Conservation (phyloP, 2,113 vertebrate species). For the Gnathonemus echidnorhynchus region DNA sequence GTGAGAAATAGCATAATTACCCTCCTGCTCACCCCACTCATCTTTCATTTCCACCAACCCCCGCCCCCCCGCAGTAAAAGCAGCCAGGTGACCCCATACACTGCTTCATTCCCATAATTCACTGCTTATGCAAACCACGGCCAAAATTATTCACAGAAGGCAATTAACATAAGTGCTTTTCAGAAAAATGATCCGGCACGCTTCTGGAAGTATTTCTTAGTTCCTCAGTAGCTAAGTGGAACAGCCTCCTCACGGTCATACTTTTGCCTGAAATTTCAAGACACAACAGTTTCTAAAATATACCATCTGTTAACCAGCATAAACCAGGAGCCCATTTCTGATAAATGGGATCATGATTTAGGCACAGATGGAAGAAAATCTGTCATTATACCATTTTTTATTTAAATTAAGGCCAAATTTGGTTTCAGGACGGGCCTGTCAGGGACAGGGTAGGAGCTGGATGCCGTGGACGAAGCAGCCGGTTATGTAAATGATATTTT, state of each 20-base stretch:
- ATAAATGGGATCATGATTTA: neutral
- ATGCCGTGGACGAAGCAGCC: neutral
- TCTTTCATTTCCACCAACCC: neutral
- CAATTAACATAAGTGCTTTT: neutral
- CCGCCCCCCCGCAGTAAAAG: neutral
- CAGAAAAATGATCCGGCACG: neutral
- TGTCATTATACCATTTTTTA: neutral
- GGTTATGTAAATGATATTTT: neutral
- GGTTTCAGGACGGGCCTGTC: neutral
- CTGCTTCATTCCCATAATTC: neutral
- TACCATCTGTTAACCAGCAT: conserved; percentile 1
- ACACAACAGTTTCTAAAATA: neutral
- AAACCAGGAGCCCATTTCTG: neutral
- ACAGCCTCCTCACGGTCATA: neutral
- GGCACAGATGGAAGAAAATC: neutral
- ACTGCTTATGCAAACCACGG: neutral
- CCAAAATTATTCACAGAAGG: neutral
- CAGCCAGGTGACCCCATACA: neutral
- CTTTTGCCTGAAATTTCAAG: neutral
- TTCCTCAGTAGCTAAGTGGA: neutral
- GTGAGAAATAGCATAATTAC: neutral
- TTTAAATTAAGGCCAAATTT: neutral
- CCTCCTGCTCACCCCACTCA: neutral
- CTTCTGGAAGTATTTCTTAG: neutral
- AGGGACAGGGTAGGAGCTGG: neutral